Evolutionary conservation across 92 coral and sea anemone species (phyloP).

Genomic region (Nematostella vectensis): DNA sequence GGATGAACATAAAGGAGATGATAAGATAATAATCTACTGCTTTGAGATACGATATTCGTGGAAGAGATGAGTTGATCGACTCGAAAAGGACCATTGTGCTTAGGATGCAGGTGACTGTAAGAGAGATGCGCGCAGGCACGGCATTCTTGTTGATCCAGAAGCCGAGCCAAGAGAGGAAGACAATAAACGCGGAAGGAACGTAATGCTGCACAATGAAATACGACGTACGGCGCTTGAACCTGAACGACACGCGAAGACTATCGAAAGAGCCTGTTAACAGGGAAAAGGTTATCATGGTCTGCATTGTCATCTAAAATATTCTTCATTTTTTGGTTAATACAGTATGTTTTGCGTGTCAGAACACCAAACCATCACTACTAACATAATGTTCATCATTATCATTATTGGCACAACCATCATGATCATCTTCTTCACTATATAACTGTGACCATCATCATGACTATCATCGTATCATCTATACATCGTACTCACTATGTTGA

Average conservation of each 20-base stretch:
- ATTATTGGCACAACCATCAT: too few species aligned
- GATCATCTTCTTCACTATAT: too few species aligned
- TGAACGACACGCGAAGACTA: slow-evolving; percentile 58
- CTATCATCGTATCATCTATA: too few species aligned
- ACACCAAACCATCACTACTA: too few species aligned
- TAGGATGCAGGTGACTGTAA: slow-evolving; percentile 68
- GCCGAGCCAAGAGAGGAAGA: slow-evolving; percentile 61
- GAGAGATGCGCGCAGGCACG: slow-evolving; percentile 72
- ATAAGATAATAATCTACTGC: slow-evolving; percentile 77
- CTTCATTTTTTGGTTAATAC: too few species aligned
- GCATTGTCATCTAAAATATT: too few species aligned
- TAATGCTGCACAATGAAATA: slow-evolving; percentile 67
- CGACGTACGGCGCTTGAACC: slow-evolving; percentile 64
- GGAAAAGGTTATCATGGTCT: too few species aligned
- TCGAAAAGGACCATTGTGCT: slow-evolving; percentile 70
- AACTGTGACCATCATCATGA: too few species aligned
- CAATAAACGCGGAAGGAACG: slow-evolving; percentile 60
- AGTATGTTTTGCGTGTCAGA: too few species aligned
- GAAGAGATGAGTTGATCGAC: slow-evolving; percentile 67
- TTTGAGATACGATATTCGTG: slow-evolving; percentile 69
- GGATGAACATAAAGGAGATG: slow-evolving; percentile 57
- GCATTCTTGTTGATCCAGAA: slow-evolving; percentile 83
- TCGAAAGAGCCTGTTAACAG: slow-evolving; percentile 57
- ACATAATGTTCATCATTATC: too few species aligned
- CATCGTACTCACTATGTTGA: not conserved